Base-by-base conservation (phyloP, 2,113 vertebrate genomes). In the Perca schrenkii region DNA sequence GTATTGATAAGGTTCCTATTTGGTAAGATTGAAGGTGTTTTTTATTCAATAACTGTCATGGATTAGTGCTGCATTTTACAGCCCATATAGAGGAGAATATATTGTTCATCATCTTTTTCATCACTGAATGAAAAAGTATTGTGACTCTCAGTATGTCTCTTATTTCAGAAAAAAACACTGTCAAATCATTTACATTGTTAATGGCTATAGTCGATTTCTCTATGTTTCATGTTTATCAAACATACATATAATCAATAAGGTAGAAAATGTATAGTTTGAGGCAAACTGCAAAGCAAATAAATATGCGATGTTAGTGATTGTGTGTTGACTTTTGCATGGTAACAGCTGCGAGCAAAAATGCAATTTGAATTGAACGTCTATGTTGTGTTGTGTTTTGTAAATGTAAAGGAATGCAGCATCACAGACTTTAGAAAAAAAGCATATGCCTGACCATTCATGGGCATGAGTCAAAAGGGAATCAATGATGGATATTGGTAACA, bases 211-310 rank as follows among this genome's bases (percentile, higher is more conserved):
- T 11, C 4, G 0, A n/a, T 6, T 6, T 40, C 11, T 71, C 15
- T 43, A 13, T 76, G 8, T 43, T 67, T 28, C 7, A 66, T 74
- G 5, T 65, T 36, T 60, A 22, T 65, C 34, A 40, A 2, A 43
- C 34, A 36, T n/a, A 50, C 17, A 40, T n/a, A 6, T 52, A n/a
- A 61, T 50, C 36, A 21, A 12, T 50, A 10, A 34, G 4, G 4
- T 25, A 52, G 43, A 49, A 60, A 43, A 52, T 15, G 15, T 28
- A 22, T 28, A 67, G 22, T 19, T 4, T 31, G 54, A n/a, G 70
- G 52, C 21, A 65, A 21, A 25, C n/a, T 56, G 50, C 14, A 79
- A 25, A 58, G 22, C 4, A 61, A 79, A 74, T 64, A 36, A 17
- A 28, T 57, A n/a, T 47, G n/a, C 21, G 15, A 54, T 47, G 19